Base-by-base conservation (phyloP, 1,140 invertebrate genomes). In the Cheumatopsyche charites region DNA sequence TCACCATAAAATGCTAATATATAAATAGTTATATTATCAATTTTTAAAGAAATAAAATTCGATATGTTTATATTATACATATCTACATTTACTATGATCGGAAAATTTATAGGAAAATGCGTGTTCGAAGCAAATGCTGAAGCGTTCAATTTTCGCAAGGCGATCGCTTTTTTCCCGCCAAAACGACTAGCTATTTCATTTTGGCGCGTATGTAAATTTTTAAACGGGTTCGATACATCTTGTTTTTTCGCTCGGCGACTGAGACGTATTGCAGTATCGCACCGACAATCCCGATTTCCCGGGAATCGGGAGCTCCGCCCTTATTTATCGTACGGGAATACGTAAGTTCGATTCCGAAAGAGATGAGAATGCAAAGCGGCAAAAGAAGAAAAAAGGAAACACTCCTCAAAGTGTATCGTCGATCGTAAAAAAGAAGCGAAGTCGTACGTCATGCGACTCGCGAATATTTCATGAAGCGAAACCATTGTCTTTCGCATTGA, bases 141-240 rank as follows among this genome's bases (percentile, higher is more conserved):
- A n/a, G n/a, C 25, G 42, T 68, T 58, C 47, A 13, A 25, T 17
- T 68, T 45, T 13, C 66, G 45, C 17, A 36, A 68, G 25, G 49
- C 66, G 66, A 52, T 36, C 29, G 9, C 29, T 36, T 36, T 36
- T 36, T 68, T 42, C 47, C 26, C n/a, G 29, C 23, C 29, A 55
- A 55, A 67, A 67, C 43, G 65, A 43, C 17, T 36, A 68, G 66
- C 66, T 67, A 67, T 67, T 67, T 67, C 66, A 68, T 68, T 68
- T 68, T 43, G 21, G 26, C 66, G 66, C 49, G 42, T 68, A 68
- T 68, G 66, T 68, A 68, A 68, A 68, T 68, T 68, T 68, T 68
- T 68, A 55, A 68, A 68, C 66, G 17, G 47, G 66, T 68, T 68
- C 66, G 36, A 68, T 68, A 68, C 43, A 47, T 68, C 66, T 68